Evolutionary conservation across 2,113 vertebrate species (phyloP), one percentile per base, ranked within the genome.

Genomic region (Seriola rivoliana): DNA sequence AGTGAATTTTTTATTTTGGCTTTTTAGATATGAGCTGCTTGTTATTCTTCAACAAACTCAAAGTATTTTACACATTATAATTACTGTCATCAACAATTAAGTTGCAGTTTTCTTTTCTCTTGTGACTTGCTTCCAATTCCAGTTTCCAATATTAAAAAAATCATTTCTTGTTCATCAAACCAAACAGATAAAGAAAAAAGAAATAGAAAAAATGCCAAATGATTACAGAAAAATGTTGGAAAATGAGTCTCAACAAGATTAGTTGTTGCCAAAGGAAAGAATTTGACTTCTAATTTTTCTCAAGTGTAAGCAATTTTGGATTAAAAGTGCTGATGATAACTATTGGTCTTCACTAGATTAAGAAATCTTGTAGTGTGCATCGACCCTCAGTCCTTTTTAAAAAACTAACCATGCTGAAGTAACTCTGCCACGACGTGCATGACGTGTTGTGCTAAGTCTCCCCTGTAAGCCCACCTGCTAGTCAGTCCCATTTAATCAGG

Each of bases 401-500:
- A 59, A 64, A 58, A 89, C 90, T 94, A 95, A 95, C 90, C 83
- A 70, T n/a, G 79, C 80, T 73, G 23, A 55, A 69, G 60, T 91
- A 91, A 94, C 85, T 68, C 57, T 84, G 55, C 65, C 60, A 71
- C 74, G 58, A 64, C 0, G 68, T 92, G 93, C 94, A 94, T 92
- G 90, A 84, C 55, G 58, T 89, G 55, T 68, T 78, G 16, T 82
- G 79, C 80, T 80, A 9, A 21, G 50, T 55, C 69, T 25, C 44
- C 84, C 40, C 14, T 44, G 73, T 78, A 46, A 23, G 44, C 62
- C 64, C 83, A 54, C 81, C 76, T 80, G 76, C 63, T 86, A 66
- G 70, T 66, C 29, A 46, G 60, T 48, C 38, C 71, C 81, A 62
- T 57, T 54, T 21, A 54, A 76, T 48, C 21, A 34, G 64, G 57